Evolutionary conservation across 2,113 vertebrate genomes (phyloP).

Genomic region (Saimiri boliviensis): DNA sequence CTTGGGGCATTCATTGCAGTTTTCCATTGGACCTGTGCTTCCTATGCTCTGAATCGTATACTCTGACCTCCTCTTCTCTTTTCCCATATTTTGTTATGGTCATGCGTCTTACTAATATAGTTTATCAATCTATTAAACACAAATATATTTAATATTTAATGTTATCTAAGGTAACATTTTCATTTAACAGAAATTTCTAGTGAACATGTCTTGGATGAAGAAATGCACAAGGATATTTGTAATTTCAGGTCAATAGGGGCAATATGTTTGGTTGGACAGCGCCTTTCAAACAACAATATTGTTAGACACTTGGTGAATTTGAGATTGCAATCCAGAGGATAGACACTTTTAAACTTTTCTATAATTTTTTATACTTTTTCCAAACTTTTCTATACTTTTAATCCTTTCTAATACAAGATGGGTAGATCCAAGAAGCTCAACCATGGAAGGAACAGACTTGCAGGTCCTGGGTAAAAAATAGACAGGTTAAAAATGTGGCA

Average conservation of each 20-base stretch:
- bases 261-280: background rate
- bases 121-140: background rate
- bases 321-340: background rate
- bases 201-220: background rate
- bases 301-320: background rate
- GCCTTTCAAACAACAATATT: background rate
- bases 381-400: background rate
- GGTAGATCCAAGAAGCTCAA: background rate
- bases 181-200: background rate
- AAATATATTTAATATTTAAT: background rate
- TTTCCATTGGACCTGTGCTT: background rate
- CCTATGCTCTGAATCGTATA: background rate
- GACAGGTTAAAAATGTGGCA: background rate
- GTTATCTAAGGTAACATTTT: background rate
- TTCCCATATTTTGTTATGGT: background rate
- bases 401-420: background rate
- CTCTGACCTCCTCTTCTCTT: background rate
- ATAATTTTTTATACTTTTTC: background rate
- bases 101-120: slow-evolving; percentile 2
- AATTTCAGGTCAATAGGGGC: background rate
- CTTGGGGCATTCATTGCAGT: background rate
- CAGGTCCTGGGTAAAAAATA: background rate
- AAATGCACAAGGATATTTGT: background rate
- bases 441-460: background rate
- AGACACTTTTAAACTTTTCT: background rate